phyloP scores from a whole-genome alignment of 2,113 vertebrate genomes.

The Naja naja region DNA sequence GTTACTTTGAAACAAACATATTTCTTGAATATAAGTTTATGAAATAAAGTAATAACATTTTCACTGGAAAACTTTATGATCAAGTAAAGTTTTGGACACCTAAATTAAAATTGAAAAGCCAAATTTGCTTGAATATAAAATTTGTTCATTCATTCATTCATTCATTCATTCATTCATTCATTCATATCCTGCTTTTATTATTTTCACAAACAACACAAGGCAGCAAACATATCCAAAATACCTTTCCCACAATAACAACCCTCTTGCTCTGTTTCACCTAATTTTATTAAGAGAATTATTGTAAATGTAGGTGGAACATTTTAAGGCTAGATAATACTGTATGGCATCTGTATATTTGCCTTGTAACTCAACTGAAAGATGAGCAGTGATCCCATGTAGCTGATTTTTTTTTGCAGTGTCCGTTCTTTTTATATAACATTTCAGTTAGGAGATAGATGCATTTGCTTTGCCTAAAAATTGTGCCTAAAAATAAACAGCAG shows the following conservation, averaged over 20 bases:
- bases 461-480: slow-evolving; percentile 45
- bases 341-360: slow-evolving; percentile 47
- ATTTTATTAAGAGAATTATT: slow-evolving; percentile 45
- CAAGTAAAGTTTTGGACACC: slow-evolving; percentile 15
- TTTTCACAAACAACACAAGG: neutral
- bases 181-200: neutral
- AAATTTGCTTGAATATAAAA: slow-evolving; percentile 35
- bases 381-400: slow-evolving; percentile 34
- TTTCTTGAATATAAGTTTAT: slow-evolving; percentile 69
- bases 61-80: slow-evolving; percentile 52
- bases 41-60: slow-evolving; percentile 69
- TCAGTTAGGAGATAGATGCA: slow-evolving; percentile 51
- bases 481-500: slow-evolving; percentile 50
- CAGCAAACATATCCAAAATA: neutral
- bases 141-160: too few relatives aligned
- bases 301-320: slow-evolving; percentile 32
- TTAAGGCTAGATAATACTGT: slow-evolving; percentile 30
- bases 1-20: slow-evolving; percentile 66
- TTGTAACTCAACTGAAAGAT: slow-evolving; percentile 33
- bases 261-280: slow-evolving; percentile 37
- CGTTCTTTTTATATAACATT: slow-evolving; percentile 52
- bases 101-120: slow-evolving; percentile 29
- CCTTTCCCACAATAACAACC: neutral
- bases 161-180: neutral
- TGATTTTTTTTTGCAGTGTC: slow-evolving; percentile 56